phyloP scores from a whole-genome alignment of 2,113 vertebrate species.

The Ornithorhynchus anatinus region DNA sequence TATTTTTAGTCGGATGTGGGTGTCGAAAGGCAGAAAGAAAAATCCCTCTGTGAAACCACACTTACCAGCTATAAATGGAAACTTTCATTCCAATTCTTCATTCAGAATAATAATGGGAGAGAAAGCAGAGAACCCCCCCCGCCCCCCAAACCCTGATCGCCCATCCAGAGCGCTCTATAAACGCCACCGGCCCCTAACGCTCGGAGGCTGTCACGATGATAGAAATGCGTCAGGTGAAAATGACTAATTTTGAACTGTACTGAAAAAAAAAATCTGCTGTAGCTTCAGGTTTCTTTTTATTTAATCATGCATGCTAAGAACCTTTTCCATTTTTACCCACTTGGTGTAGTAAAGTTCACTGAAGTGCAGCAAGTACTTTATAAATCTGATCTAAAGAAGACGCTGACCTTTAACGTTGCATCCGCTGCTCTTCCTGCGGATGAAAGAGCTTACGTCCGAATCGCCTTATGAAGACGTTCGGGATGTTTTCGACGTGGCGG shows the following conservation, averaged over 20 bases:
- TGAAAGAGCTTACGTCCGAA: slow-evolving; percentile 23
- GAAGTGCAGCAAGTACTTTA: slow-evolving; percentile 23
- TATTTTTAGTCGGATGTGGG: slow-evolving; percentile 60
- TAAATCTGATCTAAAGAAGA: neutral
- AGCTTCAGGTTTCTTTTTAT: slow-evolving; percentile 18
- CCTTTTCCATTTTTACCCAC: slow-evolving; percentile 13
- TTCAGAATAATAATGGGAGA: slow-evolving; percentile 21
- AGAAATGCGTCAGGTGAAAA: neutral
- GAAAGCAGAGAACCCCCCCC: neutral
- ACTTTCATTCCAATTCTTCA: slow-evolving; percentile 41
- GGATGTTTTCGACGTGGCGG: neutral
- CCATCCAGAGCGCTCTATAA: neutral
- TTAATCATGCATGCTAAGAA: neutral
- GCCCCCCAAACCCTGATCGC: neutral
- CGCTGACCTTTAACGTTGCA: slow-evolving; percentile 5
- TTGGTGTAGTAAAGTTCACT: slow-evolving; percentile 3
- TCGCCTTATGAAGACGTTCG: neutral
- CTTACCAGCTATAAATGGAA: slow-evolving; percentile 58
- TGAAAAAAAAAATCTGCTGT: slow-evolving; percentile 22
- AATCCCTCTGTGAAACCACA: slow-evolving; percentile 43
- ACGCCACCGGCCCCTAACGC: slow-evolving; percentile 1
- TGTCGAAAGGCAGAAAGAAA: slow-evolving; percentile 40
- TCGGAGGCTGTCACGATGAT: slow-evolving; percentile 28
- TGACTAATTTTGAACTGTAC: slow-evolving; percentile 28
- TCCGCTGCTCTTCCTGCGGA: neutral